A percentile compares a stretch with the other conserved stretches of the same genome.
These are phyloP conservation scores for Aelia acuminata DNA, from an alignment of 2,888 invertebrate species.

Conservation along the genomic window DNA sequence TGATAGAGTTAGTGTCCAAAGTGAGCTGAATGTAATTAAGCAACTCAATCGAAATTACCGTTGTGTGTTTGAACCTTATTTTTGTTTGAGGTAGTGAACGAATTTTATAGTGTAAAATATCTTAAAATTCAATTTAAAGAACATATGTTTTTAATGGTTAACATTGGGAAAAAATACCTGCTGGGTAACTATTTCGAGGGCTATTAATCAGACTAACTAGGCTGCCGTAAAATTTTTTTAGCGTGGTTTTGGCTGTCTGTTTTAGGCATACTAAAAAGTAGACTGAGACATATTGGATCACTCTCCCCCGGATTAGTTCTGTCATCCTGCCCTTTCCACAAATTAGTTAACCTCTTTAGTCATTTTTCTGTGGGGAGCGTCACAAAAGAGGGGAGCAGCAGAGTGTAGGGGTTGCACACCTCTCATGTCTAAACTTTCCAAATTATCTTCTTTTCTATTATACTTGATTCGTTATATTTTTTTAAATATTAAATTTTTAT, in stretches of 20 bases:
- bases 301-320: slow-evolving; percentile 28
- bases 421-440: background rate
- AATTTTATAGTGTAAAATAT: no score
- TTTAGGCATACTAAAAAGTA: background rate
- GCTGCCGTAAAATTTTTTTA: slow-evolving; percentile 21
- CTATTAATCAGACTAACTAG: slow-evolving; percentile 47
- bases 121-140: no score
- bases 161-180: background rate
- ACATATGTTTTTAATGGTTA: background rate
- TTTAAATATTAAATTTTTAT: background rate
- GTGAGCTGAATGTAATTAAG: no score
- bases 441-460: background rate
- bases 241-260: background rate
- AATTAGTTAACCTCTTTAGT: slow-evolving; percentile 45
- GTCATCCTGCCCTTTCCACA: slow-evolving; percentile 42
- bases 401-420: background rate
- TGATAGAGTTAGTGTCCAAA: no score
- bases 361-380: slow-evolving; percentile 5
- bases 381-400: background rate
- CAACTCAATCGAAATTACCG: no score
- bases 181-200: slow-evolving; percentile 4
- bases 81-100: no score
- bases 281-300: slow-evolving; percentile 48
- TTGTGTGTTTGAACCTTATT: no score
- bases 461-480: background rate